Evolutionary conservation across 2,888 invertebrate genomes (phyloP).

Genomic region (Pheosia gnoma): DNA sequence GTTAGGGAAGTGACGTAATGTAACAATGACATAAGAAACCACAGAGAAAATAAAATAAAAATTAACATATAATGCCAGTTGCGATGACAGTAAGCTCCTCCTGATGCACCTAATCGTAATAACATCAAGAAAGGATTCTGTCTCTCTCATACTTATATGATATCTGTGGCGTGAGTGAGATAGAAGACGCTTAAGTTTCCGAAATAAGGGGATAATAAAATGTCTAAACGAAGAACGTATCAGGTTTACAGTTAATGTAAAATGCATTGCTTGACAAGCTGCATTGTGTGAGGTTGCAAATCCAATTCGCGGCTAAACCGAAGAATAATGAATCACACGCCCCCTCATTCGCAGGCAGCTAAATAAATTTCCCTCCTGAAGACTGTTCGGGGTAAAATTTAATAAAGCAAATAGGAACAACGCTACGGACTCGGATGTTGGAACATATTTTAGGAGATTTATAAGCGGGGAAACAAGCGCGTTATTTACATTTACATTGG

Average conservation of each 20-base stretch:
- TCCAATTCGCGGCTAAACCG: constrained; percentile 60
- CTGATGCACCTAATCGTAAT: no score
- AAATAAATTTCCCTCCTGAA: constrained; percentile 68
- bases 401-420: constrained; percentile 73
- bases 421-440: constrained; percentile 59
- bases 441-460: constrained; percentile 71
- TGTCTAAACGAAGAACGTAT: constrained; percentile 29
- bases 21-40: no score
- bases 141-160: no score
- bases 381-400: constrained; percentile 68
- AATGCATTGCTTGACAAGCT: constrained; percentile 42
- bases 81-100: no score
- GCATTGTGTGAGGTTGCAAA: constrained; percentile 53
- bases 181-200: no score
- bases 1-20: no score
- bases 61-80: no score
- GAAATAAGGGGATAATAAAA: no score
- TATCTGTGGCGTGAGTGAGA: no score
- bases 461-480: constrained; percentile 59
- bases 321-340: constrained; percentile 62
- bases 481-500: constrained; percentile 69
- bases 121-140: no score
- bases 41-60: no score
- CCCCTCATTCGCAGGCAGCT: constrained; percentile 55
- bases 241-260: constrained; percentile 42